Evolutionary conservation across 2,797 vertebrate species (phyloP), one percentile per base, ranked within the genome.

Genomic region (Sebastes itinus): DNA sequence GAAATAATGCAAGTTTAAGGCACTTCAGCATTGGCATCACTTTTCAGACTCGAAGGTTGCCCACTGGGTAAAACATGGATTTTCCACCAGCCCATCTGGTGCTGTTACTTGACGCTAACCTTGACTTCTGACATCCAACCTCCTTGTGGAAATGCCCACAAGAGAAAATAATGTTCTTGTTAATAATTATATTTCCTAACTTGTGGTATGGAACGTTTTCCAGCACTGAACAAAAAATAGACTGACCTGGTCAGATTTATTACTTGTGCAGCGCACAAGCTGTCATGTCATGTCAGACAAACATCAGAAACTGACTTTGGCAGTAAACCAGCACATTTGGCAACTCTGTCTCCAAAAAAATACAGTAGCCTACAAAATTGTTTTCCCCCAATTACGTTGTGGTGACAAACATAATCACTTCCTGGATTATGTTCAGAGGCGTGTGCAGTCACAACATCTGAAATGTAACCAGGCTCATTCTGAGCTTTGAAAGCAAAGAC

Each of bases 31-130:
- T 46, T 46, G 42, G 0, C 42, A 0, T 46, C 49, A 52, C 20
- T 0, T 1, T 52, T 52, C 42, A 46, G 42, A 46, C 3, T 0
- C 3, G 16, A 18, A 46, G 16, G 0, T 46, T 46, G 42, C 42
- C 42, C 0, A 0, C 42, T 46, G 18, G 20, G 49, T 54, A 54
- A 54, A 54, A 54, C 49, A 22, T 10, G 0, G 49, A 54, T 54
- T 11, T 22, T 54, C 1, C 49, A 54, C 49, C 18, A 49, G 18
- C 18, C 49, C 27, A 0, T 28, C 0, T 28, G 1, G 14, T 18
- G 25, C 27, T 61, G 16, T 61, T 32, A 1, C 60, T 0, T 33
- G 20, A 32, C 4, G 20, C 60, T 62, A 0, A 28, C 23, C 56
- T 69, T 33, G 12, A 61, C 23, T 2, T 61, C 3, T 54, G 49